A percentile compares a stretch with the other conserved stretches of the same genome.
Evolutionary conservation across 2,113 vertebrate species (phyloP).

Genomic region (Irena cyanogastra): DNA sequence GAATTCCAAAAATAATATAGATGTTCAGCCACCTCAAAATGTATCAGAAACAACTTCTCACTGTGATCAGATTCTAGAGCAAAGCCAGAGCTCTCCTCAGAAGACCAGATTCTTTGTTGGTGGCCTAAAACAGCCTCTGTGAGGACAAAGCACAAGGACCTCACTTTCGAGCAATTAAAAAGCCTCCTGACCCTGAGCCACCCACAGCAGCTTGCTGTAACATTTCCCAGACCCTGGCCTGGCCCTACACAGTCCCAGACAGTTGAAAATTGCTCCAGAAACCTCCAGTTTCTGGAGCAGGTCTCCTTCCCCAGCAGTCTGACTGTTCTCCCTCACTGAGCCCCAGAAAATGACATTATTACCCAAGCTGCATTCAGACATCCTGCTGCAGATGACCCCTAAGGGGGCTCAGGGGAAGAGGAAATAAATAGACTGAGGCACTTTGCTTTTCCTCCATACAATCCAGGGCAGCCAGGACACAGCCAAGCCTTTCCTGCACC

Average conservation of each 20-base stretch:
- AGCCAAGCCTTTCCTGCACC: not conserved
- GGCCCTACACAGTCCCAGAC: not conserved
- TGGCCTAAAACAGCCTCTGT: not conserved
- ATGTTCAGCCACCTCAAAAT: not conserved
- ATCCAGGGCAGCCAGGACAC: not conserved
- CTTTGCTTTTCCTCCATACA: not conserved
- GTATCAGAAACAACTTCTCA: not conserved
- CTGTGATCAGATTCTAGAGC: not conserved
- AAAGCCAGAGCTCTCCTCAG: not conserved
- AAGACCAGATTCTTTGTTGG: not conserved
- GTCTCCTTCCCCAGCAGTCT: not conserved
- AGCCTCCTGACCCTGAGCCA: not conserved
- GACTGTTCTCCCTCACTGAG: rapidly evolving
- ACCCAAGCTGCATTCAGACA: not conserved
- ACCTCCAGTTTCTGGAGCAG: not conserved
- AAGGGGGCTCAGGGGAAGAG: not conserved
- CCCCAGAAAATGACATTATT: not conserved
- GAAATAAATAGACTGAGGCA: not conserved
- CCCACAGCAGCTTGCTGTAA: not conserved
- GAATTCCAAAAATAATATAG: not conserved
- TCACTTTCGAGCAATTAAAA: not conserved
- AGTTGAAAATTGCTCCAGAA: not conserved
- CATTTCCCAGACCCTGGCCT: not conserved
- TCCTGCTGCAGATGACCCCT: not conserved
- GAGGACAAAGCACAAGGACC: not conserved